Conservation (phyloP, 2,113 vertebrate species). For the Meriones unguiculatus region DNA sequence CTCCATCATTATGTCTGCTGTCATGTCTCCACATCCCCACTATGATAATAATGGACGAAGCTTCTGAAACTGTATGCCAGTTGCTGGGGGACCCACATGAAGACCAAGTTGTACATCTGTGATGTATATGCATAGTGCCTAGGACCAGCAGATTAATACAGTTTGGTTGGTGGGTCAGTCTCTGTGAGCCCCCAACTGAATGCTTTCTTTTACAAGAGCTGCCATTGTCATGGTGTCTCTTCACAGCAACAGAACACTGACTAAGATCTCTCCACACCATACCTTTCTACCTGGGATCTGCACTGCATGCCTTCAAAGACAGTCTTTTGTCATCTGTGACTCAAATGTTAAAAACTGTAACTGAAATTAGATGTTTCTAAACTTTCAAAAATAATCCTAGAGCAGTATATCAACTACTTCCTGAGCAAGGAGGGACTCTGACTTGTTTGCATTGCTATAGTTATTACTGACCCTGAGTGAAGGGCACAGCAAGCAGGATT, state of each 20-base stretch:
- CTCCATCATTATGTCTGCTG: background rate
- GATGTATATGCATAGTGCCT: too few species aligned
- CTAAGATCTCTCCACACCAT: background rate
- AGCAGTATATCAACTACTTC: background rate
- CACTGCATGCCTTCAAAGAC: background rate
- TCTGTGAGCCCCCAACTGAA: background rate
- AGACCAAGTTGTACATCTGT: too few species aligned
- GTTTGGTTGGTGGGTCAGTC: too few species aligned
- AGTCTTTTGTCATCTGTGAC: background rate
- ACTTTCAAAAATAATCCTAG: background rate
- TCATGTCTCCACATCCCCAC: background rate
- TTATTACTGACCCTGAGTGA: background rate
- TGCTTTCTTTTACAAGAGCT: background rate
- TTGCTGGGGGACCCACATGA: too few species aligned
- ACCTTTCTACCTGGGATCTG: background rate
- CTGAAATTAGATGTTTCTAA: fast-evolving
- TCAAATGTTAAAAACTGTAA: background rate
- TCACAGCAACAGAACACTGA: background rate
- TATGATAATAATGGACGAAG: background rate
- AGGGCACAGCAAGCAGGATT: background rate
- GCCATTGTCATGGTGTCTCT: background rate
- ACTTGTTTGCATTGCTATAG: background rate
- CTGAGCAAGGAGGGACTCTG: background rate
- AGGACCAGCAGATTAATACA: too few species aligned
- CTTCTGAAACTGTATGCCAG: background rate